Evolutionary conservation across 1,140 invertebrate genomes (phyloP).

Genomic region (Drosophila oshimai): DNA sequence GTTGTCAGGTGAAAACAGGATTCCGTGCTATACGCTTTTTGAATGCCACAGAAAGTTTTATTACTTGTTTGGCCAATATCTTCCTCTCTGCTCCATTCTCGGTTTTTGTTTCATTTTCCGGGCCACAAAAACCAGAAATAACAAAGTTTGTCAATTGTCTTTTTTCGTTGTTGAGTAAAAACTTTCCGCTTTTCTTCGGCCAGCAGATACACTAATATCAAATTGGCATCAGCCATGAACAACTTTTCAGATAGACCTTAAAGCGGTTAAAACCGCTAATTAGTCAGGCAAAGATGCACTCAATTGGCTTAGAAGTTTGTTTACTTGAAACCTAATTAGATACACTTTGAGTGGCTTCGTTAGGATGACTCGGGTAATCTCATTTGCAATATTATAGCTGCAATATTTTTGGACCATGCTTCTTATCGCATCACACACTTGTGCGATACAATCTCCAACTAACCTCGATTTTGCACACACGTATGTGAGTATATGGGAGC

Average conservation of each 20-base stretch:
- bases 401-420: neutral
- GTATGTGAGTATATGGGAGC: neutral
- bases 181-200: conserved; percentile 1
- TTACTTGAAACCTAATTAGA: conserved; percentile 2
- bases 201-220: conserved; percentile 5
- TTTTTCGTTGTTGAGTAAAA: conserved; percentile 24
- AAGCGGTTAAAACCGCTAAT: conserved; percentile 21
- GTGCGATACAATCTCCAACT: conserved; percentile 25
- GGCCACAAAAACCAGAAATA: conserved; percentile 17
- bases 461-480: conserved; percentile 20
- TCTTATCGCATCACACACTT: neutral
- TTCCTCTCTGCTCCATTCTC: neutral
- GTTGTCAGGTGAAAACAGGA: conserved; percentile 29
- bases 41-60: conserved; percentile 65
- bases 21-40: conserved; percentile 31
- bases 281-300: conserved; percentile 5
- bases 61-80: conserved; percentile 69
- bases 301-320: conserved; percentile 9
- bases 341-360: neutral
- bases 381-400: neutral
- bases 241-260: neutral
- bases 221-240: conserved; percentile 15
- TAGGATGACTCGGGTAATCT: neutral
- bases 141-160: conserved; percentile 45
- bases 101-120: neutral